Evolutionary conservation across 2,797 vertebrate genomes (phyloP).

Genomic region (Craterocephalus amniculus): DNA sequence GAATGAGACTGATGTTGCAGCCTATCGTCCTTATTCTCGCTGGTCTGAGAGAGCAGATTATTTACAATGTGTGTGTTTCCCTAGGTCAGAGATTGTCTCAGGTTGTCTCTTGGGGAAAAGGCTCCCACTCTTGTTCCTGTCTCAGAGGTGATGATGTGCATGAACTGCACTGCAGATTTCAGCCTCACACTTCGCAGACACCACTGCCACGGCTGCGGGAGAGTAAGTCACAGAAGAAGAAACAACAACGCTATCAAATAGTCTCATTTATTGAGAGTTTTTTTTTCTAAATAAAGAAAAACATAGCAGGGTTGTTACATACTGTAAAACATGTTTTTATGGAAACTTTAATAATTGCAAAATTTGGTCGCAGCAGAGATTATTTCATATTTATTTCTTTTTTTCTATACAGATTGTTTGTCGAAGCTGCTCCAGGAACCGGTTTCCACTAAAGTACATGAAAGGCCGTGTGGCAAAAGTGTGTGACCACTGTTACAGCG

Average conservation of each 20-base stretch:
- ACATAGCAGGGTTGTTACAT: no score
- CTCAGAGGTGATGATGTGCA: constrained; percentile 95
- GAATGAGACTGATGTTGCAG: neutral
- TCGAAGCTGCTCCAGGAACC: constrained; percentile 93
- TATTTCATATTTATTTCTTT: constrained; percentile 7
- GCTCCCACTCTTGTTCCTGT: constrained; percentile 92
- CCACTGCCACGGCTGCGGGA: constrained; percentile 95
- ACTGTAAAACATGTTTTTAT: no score
- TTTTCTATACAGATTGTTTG: constrained; percentile 91
- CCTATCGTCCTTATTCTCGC: neutral
- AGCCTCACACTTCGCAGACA: constrained; percentile 92
- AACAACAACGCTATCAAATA: neutral
- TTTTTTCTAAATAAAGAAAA: no score
- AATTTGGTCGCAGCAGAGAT: neutral
- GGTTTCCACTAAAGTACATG: constrained; percentile 95
- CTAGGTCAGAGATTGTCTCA: constrained; percentile 86
- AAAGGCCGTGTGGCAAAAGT: constrained; percentile 95
- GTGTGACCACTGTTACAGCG: constrained; percentile 91
- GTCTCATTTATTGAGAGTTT: neutral
- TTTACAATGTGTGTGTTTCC: constrained; percentile 26
- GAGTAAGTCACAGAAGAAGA: constrained; percentile 78
- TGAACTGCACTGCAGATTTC: constrained; percentile 96
- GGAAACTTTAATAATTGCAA: no score
- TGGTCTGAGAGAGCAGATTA: neutral
- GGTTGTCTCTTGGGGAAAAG: constrained; percentile 89